A percentile compares a stretch with the other conserved stretches of the same genome.
Evolutionary conservation across 2,797 vertebrate species (phyloP).

Genomic region (Valencia hispanica): DNA sequence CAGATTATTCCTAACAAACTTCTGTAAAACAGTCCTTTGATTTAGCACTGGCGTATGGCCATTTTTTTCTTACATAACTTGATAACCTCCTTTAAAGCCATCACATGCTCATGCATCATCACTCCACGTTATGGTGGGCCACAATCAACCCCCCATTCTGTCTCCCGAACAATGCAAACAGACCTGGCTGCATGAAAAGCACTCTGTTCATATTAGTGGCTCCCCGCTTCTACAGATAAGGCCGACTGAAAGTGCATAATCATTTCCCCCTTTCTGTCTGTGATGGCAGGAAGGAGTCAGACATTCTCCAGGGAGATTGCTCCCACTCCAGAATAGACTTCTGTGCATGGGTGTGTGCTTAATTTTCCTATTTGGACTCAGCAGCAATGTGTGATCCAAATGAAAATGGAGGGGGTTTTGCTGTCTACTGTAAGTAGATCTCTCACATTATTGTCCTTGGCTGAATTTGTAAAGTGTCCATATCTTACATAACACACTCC

Average conservation of each 20-base stretch:
- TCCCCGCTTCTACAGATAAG: conserved; percentile 73
- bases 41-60: neutral
- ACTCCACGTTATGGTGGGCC: conserved; percentile 12
- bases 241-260: conserved; percentile 67
- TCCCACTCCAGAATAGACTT: conserved; percentile 45
- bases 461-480: neutral
- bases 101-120: conserved; percentile 41
- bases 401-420: conserved; percentile 51
- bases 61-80: conserved; percentile 17
- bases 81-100: conserved; percentile 26
- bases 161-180: conserved; percentile 68
- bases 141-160: conserved; percentile 48
- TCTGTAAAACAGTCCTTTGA: too few species aligned
- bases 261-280: conserved; percentile 66
- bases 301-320: conserved; percentile 65
- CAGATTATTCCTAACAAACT: neutral
- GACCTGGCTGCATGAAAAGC: conserved; percentile 67
- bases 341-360: conserved; percentile 25
- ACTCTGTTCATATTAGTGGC: conserved; percentile 81
- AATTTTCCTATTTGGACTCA: conserved; percentile 47
- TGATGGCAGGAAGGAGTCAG: conserved; percentile 68
- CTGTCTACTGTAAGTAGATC: conserved; percentile 32
- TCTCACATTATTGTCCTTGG: conserved; percentile 10
- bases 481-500: neutral
- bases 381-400: conserved; percentile 48